Base-by-base conservation (phyloP, 2,888 invertebrate species). In the Liposcelis brunnea region DNA sequence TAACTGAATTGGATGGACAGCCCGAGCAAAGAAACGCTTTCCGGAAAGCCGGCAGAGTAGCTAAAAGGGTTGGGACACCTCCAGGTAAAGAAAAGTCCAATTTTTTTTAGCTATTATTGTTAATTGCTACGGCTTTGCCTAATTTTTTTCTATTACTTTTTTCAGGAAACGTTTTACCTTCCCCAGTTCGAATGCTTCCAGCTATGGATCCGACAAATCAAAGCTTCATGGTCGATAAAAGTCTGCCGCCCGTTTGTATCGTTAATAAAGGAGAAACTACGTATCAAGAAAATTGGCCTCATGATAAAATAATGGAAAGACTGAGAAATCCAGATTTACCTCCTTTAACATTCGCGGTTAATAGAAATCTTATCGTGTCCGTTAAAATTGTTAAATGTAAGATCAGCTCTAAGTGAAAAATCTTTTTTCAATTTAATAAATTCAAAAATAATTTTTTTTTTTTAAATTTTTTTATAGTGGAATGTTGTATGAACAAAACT, bases 311-410 rank as follows among this genome's bases (percentile, higher is more conserved):
- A 2, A 65, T 77, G 35, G 69, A 73, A 53, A 67, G 68, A 40
- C 55, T 77, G 49, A 70, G 70, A 52, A 68, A 66, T 35, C 73
- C 75, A 55, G 59, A 59, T 42, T 61, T 65, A 51, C 64, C 65
- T 46, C 72, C 74, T 45, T 67, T 81, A 12, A 74, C 73, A 56
- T 86, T 84, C 63, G 78, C 79, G 7, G 61, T 86, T 26, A 79
- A 80, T 59, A 71, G 74, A 48, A 85, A 84, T 61, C 70, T 86
- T 37, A 74, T 72, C 57, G 77, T 84, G 10, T 70, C 72, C 51
- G 76, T 82, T 11, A 82, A 80, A 64, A 74, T 83, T 52, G 68
- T 81, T 35, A 74, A 75, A 58, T 70, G 83, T 83, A 66, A 75
- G 81, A 75, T 51, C 26, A 26, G 26, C 4, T 26, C 8, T 26